A percentile compares a stretch with the other conserved stretches of the same genome.
Evolutionary conservation across 2,888 invertebrate genomes (phyloP).

Genomic region (Drosophila nr. perissopoda): DNA sequence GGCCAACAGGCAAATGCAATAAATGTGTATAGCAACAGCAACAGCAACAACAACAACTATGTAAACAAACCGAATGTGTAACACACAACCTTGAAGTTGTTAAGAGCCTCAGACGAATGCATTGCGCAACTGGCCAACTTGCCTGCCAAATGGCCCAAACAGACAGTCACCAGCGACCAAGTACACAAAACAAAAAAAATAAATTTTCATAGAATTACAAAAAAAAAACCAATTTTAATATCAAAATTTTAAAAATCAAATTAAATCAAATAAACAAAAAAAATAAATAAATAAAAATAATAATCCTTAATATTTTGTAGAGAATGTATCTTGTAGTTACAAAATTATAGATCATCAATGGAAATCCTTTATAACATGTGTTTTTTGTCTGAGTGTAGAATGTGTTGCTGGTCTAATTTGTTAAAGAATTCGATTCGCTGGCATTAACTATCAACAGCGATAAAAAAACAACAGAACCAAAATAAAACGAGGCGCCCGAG

Average conservation of each 20-base stretch:
- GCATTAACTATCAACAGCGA: conserved; percentile 8
- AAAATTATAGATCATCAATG: background rate
- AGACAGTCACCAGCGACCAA: conserved; percentile 22
- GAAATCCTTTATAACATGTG: background rate
- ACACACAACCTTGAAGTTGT: conserved; percentile 58
- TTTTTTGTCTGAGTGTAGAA: conserved; percentile 8
- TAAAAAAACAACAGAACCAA: conserved; percentile 14
- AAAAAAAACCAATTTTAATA: background rate
- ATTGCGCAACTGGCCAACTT: conserved; percentile 56
- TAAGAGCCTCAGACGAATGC: conserved; percentile 34
- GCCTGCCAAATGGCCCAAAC: conserved; percentile 53
- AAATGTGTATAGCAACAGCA: conserved; percentile 27
- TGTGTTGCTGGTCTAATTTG: conserved; percentile 34
- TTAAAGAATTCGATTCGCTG: conserved; percentile 26
- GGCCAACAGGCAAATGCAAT: conserved; percentile 50
- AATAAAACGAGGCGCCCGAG: conserved; percentile 24
- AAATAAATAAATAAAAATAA: background rate
- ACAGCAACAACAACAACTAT: conserved; percentile 17
- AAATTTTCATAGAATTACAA: background rate
- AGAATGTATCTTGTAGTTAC: background rate
- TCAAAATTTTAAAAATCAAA: background rate
- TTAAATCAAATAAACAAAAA: background rate
- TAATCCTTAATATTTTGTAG: no score
- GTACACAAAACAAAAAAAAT: background rate
- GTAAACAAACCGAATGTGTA: conserved; percentile 56